These are phyloP conservation scores for Peromyscus californicus DNA, from an alignment of 2,113 vertebrate genomes.

Conservation along the genomic window DNA sequence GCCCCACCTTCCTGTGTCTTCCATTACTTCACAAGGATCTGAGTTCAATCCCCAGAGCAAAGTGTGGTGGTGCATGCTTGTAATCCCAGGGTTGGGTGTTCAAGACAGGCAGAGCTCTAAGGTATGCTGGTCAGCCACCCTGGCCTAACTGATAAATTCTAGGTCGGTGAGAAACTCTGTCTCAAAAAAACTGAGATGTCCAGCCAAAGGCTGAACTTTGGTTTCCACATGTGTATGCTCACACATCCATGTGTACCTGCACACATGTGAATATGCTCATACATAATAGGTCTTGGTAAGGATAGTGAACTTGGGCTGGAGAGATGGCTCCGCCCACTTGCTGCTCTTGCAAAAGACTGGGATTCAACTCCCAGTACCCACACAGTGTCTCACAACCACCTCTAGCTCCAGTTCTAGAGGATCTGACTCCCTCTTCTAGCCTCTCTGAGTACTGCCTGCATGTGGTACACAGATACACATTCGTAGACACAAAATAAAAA, in stretches of 20 bases:
- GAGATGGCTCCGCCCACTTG: background rate
- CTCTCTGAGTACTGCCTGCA: background rate
- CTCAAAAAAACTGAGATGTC: background rate
- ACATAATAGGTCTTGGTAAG: background rate
- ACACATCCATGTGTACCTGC: background rate
- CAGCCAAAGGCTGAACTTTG: background rate
- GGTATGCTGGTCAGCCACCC: background rate
- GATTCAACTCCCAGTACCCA: background rate
- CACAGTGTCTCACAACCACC: background rate
- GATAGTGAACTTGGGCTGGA: background rate
- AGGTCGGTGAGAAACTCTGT: background rate
- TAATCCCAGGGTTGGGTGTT: background rate
- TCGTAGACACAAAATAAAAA: background rate
- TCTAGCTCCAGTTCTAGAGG: background rate
- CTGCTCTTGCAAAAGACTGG: background rate
- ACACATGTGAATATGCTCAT: background rate
- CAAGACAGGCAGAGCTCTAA: background rate
- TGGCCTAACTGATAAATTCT: background rate
- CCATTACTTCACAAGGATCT: background rate
- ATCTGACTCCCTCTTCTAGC: background rate
- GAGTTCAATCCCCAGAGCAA: background rate
- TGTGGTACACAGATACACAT: background rate
- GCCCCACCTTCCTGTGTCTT: background rate
- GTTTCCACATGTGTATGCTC: background rate
- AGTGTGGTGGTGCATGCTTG: background rate